phyloP scores from a whole-genome alignment of 2,888 invertebrate species.

The Cataglyphis rosenhaueri region DNA sequence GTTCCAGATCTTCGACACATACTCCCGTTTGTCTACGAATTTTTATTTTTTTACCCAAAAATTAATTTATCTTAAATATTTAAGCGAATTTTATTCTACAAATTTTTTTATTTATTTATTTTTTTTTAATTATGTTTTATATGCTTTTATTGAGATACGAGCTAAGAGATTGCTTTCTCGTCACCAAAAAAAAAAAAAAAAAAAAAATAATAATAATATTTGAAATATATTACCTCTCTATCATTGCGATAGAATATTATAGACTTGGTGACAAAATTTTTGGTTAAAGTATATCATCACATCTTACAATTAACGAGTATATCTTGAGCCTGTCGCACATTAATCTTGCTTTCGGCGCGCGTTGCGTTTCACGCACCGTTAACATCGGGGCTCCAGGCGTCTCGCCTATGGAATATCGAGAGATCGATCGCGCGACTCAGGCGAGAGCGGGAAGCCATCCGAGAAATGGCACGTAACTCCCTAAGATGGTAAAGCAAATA shows the following conservation, averaged over 20 bases:
- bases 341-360: conserved; percentile 57
- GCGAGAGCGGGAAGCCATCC: conserved; percentile 33
- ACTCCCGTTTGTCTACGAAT: background rate
- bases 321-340: conserved; percentile 47
- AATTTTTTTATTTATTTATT: background rate
- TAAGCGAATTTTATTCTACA: background rate
- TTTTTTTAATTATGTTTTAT: background rate
- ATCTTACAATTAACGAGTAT: conserved; percentile 37
- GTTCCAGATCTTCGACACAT: background rate
- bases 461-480: conserved; percentile 45
- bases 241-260: background rate
- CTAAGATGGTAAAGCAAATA: conserved; percentile 65
- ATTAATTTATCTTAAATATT: background rate
- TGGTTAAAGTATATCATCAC: background rate
- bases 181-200: background rate
- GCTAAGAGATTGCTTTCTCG: background rate
- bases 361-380: conserved; percentile 41
- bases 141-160: background rate
- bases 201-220: background rate
- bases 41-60: conserved; percentile 40
- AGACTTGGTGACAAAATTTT: background rate
- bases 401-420: conserved; percentile 52
- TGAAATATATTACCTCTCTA: background rate
- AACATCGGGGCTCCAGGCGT: conserved; percentile 22
- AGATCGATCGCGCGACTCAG: conserved; percentile 60